Evolutionary conservation across 2,888 invertebrate genomes (phyloP), one percentile per base, ranked within the genome.

Genomic region (Miltochrista miniata): DNA sequence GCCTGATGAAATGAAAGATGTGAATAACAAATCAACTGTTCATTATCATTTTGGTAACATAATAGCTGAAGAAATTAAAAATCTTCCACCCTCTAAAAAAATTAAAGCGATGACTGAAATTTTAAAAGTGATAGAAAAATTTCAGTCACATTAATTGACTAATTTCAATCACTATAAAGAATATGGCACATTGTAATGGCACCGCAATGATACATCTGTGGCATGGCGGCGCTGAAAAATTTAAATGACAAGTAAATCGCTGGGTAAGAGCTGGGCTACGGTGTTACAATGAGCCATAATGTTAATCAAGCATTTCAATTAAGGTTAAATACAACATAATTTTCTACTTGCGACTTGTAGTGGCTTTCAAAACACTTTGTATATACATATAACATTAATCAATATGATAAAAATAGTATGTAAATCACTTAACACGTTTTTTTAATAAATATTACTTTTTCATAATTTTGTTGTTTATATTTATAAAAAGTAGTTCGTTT

Each of bases 61-160:
- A 34, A 33, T 47, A 47, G 47, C 41, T 24, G 47, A 47, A 41
- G 41, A 41, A 41, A 40, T 47, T 24, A 47, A 47, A 47, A 47
- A 50, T 2, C 36, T 30, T 30, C 8, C 30, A 8, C 37, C 45
- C 18, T 37, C 37, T 12, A 45, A 45, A 45, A 45, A 37, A 45
- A 30, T 30, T 30, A 45, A 37, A 38, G 45, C 13, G 13, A 45
- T 37, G 45, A 29, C 45, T 40, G 41, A 40, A 40, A 47, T 47
- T 40, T 40, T 47, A 33, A 47, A 34, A 41, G 24, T 40, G n/a
- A 40, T 39, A n/a, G 46, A 46, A 34, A 39, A 40, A 24, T n/a
- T 18, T 35, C 47, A 40, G 34, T 18, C 47, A 15, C 11, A 40
- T 40, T 39, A 46, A 39, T 34, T 47, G 33, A 33, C 29, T 13